phyloP scores from a whole-genome alignment of 1,140 invertebrate species.

The Rhopalosiphum padi region DNA sequence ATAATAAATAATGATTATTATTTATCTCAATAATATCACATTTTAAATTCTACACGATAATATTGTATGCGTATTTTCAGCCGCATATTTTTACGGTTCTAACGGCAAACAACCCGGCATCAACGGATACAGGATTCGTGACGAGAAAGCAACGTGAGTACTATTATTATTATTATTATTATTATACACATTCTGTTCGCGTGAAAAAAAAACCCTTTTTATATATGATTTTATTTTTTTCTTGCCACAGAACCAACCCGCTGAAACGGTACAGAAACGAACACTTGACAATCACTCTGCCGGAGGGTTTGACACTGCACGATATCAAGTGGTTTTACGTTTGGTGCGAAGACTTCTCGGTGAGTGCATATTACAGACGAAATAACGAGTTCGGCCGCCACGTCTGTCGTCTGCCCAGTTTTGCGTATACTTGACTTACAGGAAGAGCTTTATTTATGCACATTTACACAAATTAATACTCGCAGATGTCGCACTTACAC shows the following conservation, averaged over 20 bases:
- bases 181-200: neutral
- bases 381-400: slow-evolving; percentile 6
- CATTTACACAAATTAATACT: neutral
- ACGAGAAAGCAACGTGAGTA: slow-evolving; percentile 76
- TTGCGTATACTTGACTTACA: neutral
- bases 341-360: slow-evolving; percentile 88
- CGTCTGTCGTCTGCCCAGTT: neutral
- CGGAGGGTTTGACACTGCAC: slow-evolving; percentile 82
- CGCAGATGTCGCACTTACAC: neutral
- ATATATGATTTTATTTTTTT: slow-evolving; percentile 33
- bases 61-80: slow-evolving; percentile 65
- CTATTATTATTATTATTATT: neutral
- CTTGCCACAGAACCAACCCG: slow-evolving; percentile 68
- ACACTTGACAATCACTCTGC: slow-evolving; percentile 81
- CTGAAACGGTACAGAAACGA: slow-evolving; percentile 79
- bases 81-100: slow-evolving; percentile 87
- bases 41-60: neutral
- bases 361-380: slow-evolving; percentile 66
- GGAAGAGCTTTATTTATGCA: neutral
- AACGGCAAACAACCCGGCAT: slow-evolving; percentile 71
- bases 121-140: slow-evolving; percentile 77
- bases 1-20: neutral
- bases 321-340: slow-evolving; percentile 87
- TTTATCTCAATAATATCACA: neutral
- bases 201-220: neutral